A percentile compares a stretch with the other conserved stretches of the same genome.
Conservation (phyloP, 2,797 vertebrate genomes). For the Coregonus suidteri region DNA sequence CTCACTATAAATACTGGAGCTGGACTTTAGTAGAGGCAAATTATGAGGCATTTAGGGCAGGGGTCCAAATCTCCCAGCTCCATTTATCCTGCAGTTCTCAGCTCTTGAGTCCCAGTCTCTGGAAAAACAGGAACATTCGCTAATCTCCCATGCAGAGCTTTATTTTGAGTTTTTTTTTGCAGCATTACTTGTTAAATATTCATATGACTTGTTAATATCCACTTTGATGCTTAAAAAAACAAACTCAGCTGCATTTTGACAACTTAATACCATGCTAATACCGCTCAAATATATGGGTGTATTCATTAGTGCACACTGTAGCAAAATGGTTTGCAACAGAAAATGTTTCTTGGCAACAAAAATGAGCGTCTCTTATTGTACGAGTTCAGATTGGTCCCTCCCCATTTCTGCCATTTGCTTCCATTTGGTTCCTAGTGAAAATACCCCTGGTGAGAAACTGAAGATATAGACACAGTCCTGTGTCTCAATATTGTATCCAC, state of each 20-base stretch:
- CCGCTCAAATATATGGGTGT: background rate
- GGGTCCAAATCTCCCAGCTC: slow-evolving; percentile 36
- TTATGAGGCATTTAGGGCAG: slow-evolving; percentile 40
- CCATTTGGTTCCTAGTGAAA: background rate
- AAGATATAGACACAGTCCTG: too few species aligned
- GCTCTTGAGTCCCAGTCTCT: slow-evolving; percentile 9
- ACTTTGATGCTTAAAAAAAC: slow-evolving; percentile 37
- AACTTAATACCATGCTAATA: slow-evolving; percentile 39
- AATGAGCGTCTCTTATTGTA: background rate
- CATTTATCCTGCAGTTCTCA: slow-evolving; percentile 14
- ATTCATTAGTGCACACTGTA: background rate
- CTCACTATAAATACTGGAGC: slow-evolving; percentile 51
- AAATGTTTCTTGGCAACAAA: background rate
- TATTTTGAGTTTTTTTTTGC: slow-evolving; percentile 15
- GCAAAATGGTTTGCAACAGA: background rate
- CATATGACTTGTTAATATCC: slow-evolving; percentile 38
- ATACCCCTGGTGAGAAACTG: background rate
- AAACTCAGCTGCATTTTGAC: slow-evolving; percentile 22
- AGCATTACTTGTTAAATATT: slow-evolving; percentile 10
- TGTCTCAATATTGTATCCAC: background rate
- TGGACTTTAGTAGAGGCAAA: slow-evolving; percentile 30
- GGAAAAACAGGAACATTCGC: background rate
- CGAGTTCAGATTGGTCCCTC: background rate
- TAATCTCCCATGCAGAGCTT: background rate
- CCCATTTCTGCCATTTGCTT: background rate